Base-by-base conservation (phyloP, 2,888 invertebrate species). In the Caenorhabditis sp. region DNA sequence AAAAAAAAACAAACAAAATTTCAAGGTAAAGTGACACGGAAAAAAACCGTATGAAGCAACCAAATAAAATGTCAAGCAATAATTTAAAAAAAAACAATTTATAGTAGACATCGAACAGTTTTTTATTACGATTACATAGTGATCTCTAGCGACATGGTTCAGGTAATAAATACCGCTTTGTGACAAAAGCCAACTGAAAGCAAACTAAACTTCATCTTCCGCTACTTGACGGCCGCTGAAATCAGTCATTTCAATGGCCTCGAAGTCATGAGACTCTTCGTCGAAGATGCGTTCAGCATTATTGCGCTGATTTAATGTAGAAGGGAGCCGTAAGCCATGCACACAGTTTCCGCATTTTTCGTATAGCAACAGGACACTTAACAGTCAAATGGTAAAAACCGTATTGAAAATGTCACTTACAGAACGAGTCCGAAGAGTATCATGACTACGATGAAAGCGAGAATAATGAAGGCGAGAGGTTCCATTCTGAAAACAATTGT, bases 11-110 rank as follows among this genome's bases (percentile, higher is more conserved):
- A 35, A 53, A 37, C 2, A 9, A 32, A 18, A 58, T 20, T 8
- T 37, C 44, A n/a, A 51, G 64, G 9, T 35, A 64, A 2, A 13
- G n/a, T 6, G 40, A 24, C 67, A 67, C 65, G 53, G 65, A 37
- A 15, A 13, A 20, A 8, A 22, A 51, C 24, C 35, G 20, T 35
- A 37, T 51, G 11, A 15, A 22, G 28, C n/a, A n/a, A n/a, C 11
- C 3, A 15, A 26, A 20, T n/a, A 22, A 6, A 6, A 32, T 32
- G 11, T 2, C 47, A 32, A 11, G 13, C 24, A 28, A 47, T 15
- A n/a, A n/a, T 2, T 20, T 11, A 64, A 18, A 0, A 18, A 24
- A 24, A 13, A 13, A 40, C 32, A 64, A 13, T 51, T 51, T 51
- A 51, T 51, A 24, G 24, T 26, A 51, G 15, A 40, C 11, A 9